These are phyloP conservation scores for Phalloptychus januarius DNA, from an alignment of 2,797 vertebrate species.

Conservation along the genomic window DNA sequence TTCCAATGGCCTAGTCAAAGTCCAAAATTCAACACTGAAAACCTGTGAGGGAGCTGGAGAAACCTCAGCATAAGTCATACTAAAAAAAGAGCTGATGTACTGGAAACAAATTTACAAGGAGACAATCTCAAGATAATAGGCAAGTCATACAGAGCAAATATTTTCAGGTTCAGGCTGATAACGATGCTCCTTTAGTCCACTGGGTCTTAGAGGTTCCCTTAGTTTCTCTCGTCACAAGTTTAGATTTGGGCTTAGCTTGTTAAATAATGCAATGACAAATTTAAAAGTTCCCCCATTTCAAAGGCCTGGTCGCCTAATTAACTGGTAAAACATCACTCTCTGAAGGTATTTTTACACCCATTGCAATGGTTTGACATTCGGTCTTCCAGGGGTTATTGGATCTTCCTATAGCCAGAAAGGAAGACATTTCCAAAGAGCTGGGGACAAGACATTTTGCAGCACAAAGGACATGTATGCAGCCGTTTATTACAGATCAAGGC, in stretches of 20 bases:
- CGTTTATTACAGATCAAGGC: neutral
- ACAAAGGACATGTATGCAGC: neutral
- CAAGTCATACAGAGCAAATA: neutral
- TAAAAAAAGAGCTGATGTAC: neutral
- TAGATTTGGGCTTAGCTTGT: neutral
- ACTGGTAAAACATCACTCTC: neutral
- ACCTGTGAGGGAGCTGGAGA: neutral
- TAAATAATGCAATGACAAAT: neutral
- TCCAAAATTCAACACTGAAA: neutral
- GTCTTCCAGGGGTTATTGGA: neutral
- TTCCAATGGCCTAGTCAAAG: conserved; percentile 1
- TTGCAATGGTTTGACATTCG: neutral
- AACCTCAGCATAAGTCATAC: neutral
- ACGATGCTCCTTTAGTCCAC: neutral
- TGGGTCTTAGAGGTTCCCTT: neutral
- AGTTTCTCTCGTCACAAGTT: neutral
- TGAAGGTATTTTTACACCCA: neutral
- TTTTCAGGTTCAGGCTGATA: neutral
- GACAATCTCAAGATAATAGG: neutral
- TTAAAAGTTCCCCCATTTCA: neutral
- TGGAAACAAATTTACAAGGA: neutral
- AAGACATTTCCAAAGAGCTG: neutral
- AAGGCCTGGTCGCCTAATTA: neutral
- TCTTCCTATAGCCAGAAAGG: neutral
- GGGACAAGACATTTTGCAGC: neutral